A percentile compares a stretch with the other conserved stretches of the same genome.
These are phyloP conservation scores for Dendrolimus kikuchii DNA, from an alignment of 1,140 invertebrate species.

Conservation along the genomic window DNA sequence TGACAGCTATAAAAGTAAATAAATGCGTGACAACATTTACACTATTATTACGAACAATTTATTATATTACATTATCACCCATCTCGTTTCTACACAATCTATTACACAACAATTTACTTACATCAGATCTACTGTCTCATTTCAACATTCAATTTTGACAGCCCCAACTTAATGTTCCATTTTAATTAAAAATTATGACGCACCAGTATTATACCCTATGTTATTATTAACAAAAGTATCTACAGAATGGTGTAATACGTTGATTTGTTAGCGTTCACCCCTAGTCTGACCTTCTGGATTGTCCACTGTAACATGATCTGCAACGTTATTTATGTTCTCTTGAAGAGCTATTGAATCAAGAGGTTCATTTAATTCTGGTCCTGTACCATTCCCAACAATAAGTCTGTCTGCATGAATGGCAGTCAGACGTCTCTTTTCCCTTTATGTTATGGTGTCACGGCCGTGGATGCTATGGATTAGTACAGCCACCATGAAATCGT, in stretches of 20 bases:
- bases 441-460: slow-evolving; percentile 36
- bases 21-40: slow-evolving; percentile 32
- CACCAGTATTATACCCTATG: slow-evolving; percentile 34
- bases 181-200: slow-evolving; percentile 67
- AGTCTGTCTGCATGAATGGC: slow-evolving; percentile 43
- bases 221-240: slow-evolving; percentile 20
- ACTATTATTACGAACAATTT: slow-evolving; percentile 33
- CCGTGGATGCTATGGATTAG: slow-evolving; percentile 37
- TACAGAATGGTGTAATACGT: slow-evolving; percentile 31
- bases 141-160: slow-evolving; percentile 27
- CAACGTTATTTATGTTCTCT: slow-evolving; percentile 12
- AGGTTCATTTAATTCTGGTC: slow-evolving; percentile 26
- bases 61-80: slow-evolving; percentile 7
- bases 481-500: slow-evolving; percentile 33
- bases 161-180: slow-evolving; percentile 43
- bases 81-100: slow-evolving; percentile 20
- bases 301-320: slow-evolving; percentile 32
- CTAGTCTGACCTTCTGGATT: slow-evolving; percentile 31
- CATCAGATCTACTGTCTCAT: slow-evolving; percentile 20
- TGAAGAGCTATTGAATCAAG: slow-evolving; percentile 1
- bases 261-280: slow-evolving; percentile 52
- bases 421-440: slow-evolving; percentile 29
- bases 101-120: slow-evolving; percentile 26
- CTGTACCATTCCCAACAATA: slow-evolving; percentile 30
- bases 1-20: slow-evolving; percentile 6